Evolutionary conservation across 92 coral and sea anemone genomes (phyloP).

Genomic region (Parazoanthus swiftii): DNA sequence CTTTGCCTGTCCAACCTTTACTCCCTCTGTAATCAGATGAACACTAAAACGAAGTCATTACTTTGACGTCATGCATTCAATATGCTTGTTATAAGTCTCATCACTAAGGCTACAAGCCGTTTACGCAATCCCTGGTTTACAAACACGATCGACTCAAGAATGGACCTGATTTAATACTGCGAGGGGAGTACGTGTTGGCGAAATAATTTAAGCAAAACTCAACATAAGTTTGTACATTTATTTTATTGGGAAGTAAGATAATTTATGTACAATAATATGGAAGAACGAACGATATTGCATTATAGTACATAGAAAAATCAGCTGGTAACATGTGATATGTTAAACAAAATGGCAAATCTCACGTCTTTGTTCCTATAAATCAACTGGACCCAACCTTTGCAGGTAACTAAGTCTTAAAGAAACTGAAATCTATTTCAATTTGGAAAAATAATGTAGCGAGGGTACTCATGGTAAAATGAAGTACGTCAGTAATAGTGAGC

Average conservation of each 20-base stretch:
- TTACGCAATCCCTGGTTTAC: background rate
- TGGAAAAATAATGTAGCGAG: background rate
- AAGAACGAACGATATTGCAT: background rate
- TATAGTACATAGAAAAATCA: slow-evolving; percentile 9
- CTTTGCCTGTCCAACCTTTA: too few relatives aligned
- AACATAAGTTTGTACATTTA: background rate
- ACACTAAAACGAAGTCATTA: too few relatives aligned
- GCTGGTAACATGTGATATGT: too few relatives aligned
- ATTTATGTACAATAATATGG: background rate
- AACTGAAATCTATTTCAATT: background rate
- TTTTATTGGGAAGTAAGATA: slow-evolving; percentile 17
- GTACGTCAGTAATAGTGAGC: too few relatives aligned
- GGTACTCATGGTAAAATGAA: background rate
- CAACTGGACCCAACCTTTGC: background rate
- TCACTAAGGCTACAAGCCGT: too few relatives aligned
- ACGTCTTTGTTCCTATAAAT: background rate
- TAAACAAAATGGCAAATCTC: background rate
- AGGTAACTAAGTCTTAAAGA: background rate
- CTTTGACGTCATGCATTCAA: too few relatives aligned
- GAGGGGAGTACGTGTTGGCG: too few relatives aligned
- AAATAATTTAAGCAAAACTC: too few relatives aligned
- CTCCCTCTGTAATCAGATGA: too few relatives aligned
- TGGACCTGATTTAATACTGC: too few relatives aligned
- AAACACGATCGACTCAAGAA: background rate
- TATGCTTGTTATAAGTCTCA: too few relatives aligned